Evolutionary conservation across 2,113 vertebrate species (phyloP).

Genomic region (Gymnocephalus cernua): DNA sequence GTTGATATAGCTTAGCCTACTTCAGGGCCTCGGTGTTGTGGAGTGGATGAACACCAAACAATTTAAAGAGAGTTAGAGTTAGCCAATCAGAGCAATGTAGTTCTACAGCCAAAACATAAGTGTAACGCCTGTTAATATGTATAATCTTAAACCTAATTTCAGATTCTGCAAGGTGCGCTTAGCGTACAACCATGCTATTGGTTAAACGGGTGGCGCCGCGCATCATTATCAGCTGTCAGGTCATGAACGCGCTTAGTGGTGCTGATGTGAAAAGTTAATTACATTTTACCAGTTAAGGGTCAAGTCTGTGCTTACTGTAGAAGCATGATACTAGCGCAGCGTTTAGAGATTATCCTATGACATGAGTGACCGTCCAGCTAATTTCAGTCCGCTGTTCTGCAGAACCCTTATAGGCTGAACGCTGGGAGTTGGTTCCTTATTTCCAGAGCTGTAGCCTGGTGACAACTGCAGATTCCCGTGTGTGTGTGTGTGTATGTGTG

Average conservation of each 20-base stretch:
- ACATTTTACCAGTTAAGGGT: slow-evolving; percentile 18
- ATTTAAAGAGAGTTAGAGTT: background rate
- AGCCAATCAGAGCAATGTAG: background rate
- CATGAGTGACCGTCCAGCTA: background rate
- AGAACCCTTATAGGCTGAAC: slow-evolving; percentile 45
- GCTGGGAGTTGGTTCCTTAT: slow-evolving; percentile 66
- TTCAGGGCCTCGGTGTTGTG: background rate
- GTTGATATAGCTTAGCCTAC: no score
- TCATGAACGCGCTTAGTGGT: slow-evolving; percentile 62
- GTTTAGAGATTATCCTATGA: background rate
- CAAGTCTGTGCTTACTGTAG: background rate
- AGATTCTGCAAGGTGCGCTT: slow-evolving; percentile 73
- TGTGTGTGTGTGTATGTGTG: slow-evolving; percentile 60
- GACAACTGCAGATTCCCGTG: slow-evolving; percentile 63
- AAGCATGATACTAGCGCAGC: background rate
- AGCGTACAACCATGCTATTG: slow-evolving; percentile 1
- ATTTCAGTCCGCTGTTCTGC: slow-evolving; percentile 2
- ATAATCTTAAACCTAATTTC: slow-evolving; percentile 4
- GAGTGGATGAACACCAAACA: background rate
- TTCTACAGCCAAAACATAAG: background rate
- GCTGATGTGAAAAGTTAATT: slow-evolving; percentile 77
- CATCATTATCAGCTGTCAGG: slow-evolving; percentile 57
- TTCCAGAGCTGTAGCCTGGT: slow-evolving; percentile 55
- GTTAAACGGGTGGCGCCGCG: slow-evolving; percentile 17
- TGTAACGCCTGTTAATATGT: background rate